Conservation (phyloP, 2,113 vertebrate genomes). For the Blennius ocellaris region DNA sequence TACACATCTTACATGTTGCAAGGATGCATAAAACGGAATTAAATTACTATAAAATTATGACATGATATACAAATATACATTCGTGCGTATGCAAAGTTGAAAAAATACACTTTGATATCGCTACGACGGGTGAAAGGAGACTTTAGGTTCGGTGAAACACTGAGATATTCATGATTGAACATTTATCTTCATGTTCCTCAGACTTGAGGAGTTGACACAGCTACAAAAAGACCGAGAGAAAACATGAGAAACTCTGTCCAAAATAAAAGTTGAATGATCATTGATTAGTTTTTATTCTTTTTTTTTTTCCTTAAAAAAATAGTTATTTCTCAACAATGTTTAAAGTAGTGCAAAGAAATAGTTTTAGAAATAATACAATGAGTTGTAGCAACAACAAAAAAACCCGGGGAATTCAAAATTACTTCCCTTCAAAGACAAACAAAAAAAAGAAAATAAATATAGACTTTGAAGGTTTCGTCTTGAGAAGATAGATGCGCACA, state of each 20-base stretch:
- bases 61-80: constrained; percentile 65
- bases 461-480: constrained; percentile 55
- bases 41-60: constrained; percentile 59
- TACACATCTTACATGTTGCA: constrained; percentile 55
- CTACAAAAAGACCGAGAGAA: neutral
- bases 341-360: constrained; percentile 81
- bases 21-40: constrained; percentile 47
- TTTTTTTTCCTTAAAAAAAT: constrained; percentile 58
- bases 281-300: constrained; percentile 8
- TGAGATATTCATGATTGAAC: neutral
- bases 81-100: constrained; percentile 72
- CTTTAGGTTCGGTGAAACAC: constrained; percentile 29
- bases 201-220: neutral
- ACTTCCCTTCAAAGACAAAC: constrained; percentile 44
- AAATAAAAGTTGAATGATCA: too few species aligned
- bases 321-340: constrained; percentile 60
- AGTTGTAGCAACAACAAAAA: constrained; percentile 58
- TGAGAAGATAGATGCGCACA: constrained; percentile 35
- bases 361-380: constrained; percentile 65
- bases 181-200: neutral
- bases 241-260: too few species aligned
- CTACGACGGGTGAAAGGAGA: constrained; percentile 48
- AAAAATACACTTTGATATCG: constrained; percentile 54
- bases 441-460: constrained; percentile 67
- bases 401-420: constrained; percentile 27